phyloP scores from a whole-genome alignment of 2,113 vertebrate species.

The Lepisosteus osseus region DNA sequence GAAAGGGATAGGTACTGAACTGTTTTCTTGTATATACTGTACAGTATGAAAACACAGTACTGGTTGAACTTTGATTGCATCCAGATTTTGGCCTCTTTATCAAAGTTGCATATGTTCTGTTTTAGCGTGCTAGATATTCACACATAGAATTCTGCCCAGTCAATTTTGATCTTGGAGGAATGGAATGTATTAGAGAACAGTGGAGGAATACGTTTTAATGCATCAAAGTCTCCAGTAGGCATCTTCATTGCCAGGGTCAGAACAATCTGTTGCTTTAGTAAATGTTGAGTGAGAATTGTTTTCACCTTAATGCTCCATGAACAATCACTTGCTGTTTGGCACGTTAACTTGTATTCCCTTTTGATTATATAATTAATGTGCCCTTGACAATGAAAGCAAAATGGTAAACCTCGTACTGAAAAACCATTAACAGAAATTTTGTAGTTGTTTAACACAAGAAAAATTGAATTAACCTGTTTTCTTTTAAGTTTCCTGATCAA shows the following conservation, averaged over 20 bases:
- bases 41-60: neutral
- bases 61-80: neutral
- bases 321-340: neutral
- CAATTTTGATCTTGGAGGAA: neutral
- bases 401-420: too few species aligned
- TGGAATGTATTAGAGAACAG: neutral
- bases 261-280: neutral
- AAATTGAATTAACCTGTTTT: too few species aligned
- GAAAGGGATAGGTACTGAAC: neutral
- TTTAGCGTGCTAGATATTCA: neutral
- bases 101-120: neutral
- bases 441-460: too few species aligned
- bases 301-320: neutral
- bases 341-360: constrained; percentile 4
- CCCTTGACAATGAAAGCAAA: too few species aligned
- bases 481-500: too few species aligned
- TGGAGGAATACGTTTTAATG: neutral
- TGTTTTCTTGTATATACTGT: neutral
- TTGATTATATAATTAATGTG: neutral
- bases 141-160: neutral
- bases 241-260: neutral
- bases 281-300: neutral
- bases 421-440: too few species aligned
- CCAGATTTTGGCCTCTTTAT: neutral
- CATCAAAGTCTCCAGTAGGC: neutral